phyloP scores from a whole-genome alignment of 92 coral and sea anemone species.

The Bergia puertoricense region DNA sequence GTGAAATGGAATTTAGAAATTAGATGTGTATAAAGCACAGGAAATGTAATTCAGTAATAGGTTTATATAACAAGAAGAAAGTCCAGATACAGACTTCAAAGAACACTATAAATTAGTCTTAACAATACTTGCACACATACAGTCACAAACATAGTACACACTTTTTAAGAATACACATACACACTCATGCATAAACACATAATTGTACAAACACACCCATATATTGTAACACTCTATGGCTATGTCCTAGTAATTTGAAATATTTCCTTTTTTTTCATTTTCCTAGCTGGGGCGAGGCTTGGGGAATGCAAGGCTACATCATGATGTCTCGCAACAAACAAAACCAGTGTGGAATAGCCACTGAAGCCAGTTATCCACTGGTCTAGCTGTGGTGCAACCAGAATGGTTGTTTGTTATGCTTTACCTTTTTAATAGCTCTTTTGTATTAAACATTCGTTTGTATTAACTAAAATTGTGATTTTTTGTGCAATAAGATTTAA shows the following conservation, averaged over 20 bases:
- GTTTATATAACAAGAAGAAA: too few relatives aligned
- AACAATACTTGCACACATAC: too few relatives aligned
- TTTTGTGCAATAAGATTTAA: not conserved
- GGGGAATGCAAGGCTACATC: constrained; percentile 87
- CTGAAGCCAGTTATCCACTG: constrained; percentile 83
- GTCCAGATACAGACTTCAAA: too few relatives aligned
- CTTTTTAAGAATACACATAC: too few relatives aligned
- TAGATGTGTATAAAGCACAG: too few relatives aligned
- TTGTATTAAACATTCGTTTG: not conserved
- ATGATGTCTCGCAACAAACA: constrained; percentile 83
- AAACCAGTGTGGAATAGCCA: constrained; percentile 89
- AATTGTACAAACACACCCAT: too few relatives aligned
- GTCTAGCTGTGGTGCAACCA: constrained; percentile 39
- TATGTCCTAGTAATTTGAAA: not conserved
- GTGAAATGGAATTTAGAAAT: too few relatives aligned
- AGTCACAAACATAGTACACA: too few relatives aligned
- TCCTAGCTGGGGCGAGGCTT: constrained; percentile 64
- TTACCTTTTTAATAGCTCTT: not conserved
- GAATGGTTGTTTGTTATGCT: not conserved
- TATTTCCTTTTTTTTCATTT: not conserved
- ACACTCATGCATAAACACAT: too few relatives aligned
- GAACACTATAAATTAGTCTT: too few relatives aligned
- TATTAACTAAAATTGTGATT: not conserved
- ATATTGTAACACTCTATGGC: too few relatives aligned
- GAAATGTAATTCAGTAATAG: too few relatives aligned